phyloP scores from a whole-genome alignment of 2,113 vertebrate genomes.

The Ochotona curzoniae region DNA sequence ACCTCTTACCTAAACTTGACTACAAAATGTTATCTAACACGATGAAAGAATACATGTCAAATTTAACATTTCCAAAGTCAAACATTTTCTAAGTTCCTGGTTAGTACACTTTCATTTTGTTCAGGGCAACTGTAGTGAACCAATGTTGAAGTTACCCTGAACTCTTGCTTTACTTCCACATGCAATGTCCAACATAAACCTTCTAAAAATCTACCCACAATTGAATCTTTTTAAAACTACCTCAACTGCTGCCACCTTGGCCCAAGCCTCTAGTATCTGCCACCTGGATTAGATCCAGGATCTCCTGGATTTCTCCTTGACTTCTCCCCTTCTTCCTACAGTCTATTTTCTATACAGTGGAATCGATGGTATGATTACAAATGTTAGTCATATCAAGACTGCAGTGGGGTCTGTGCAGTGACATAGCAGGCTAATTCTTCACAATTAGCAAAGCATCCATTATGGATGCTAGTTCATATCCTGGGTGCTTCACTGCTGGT shows the following conservation, averaged over 20 bases:
- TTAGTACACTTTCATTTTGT: background rate
- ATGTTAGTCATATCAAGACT: too few relatives aligned
- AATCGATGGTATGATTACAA: too few relatives aligned
- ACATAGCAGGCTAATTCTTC: too few relatives aligned
- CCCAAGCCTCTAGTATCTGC: background rate
- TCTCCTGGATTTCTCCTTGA: background rate
- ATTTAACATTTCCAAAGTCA: background rate
- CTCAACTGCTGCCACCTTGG: too few relatives aligned
- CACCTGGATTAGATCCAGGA: background rate
- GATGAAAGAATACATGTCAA: background rate
- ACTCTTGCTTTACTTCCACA: background rate
- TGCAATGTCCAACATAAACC: background rate
- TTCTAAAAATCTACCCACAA: background rate
- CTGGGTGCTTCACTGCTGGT: too few relatives aligned
- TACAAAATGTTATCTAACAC: background rate
- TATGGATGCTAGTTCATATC: too few relatives aligned
- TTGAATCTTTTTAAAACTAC: background rate
- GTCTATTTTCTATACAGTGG: too few relatives aligned
- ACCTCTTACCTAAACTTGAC: background rate
- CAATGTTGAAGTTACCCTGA: background rate
- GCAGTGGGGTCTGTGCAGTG: too few relatives aligned
- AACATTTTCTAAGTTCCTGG: background rate
- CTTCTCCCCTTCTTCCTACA: background rate
- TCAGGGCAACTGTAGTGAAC: background rate
- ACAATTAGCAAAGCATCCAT: too few relatives aligned